Conservation (phyloP, 1,140 invertebrate species). For the Cherax quadricarinatus region DNA sequence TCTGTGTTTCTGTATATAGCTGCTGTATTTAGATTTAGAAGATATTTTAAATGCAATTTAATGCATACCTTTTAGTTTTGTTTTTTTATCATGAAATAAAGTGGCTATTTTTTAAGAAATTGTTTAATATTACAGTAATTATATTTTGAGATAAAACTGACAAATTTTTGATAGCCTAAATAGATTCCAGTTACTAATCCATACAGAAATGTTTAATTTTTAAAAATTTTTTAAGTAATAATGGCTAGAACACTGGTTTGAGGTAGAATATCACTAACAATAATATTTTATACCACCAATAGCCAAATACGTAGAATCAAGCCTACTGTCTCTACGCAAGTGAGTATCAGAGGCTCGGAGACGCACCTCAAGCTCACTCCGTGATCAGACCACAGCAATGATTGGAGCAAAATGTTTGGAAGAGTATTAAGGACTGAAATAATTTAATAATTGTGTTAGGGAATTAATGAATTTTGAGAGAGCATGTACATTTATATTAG, state of each 20-base stretch:
- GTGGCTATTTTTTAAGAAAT: neutral
- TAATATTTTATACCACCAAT: slow-evolving; percentile 54
- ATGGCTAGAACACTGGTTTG: neutral
- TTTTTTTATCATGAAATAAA: neutral
- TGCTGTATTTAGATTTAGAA: slow-evolving; percentile 20
- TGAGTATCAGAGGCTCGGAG: slow-evolving; percentile 41
- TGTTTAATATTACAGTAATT: neutral
- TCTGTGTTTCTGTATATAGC: slow-evolving; percentile 49
- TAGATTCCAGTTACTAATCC: slow-evolving; percentile 11
- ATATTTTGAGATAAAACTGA: neutral
- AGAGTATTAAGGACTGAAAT: neutral
- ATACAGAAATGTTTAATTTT: neutral
- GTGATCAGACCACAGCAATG: neutral
- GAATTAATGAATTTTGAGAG: too few relatives aligned
- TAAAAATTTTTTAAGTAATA: neutral
- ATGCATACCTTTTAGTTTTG: neutral
- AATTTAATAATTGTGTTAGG: neutral
- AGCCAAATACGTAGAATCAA: slow-evolving; percentile 60
- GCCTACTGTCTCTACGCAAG: slow-evolving; percentile 57
- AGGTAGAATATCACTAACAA: slow-evolving; percentile 22
- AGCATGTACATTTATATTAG: too few relatives aligned
- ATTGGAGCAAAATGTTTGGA: neutral
- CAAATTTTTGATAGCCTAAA: neutral
- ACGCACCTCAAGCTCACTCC: slow-evolving; percentile 13
- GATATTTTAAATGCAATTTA: neutral